Conservation (phyloP, 1,140 invertebrate species). For the Acromyrmex echinatior region DNA sequence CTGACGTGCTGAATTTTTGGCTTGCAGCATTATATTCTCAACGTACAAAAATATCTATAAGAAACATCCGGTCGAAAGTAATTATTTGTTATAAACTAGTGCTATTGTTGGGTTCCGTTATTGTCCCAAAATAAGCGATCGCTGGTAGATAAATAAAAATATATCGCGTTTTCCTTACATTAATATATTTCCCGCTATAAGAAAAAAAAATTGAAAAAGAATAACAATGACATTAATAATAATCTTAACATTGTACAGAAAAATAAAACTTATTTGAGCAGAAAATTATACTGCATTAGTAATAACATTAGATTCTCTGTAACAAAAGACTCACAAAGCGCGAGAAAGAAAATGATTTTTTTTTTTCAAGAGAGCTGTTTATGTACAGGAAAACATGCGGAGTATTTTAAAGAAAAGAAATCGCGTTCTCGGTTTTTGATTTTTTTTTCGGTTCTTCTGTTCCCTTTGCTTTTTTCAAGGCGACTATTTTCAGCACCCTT, state of each 20-base stretch:
- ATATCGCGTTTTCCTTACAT: neutral
- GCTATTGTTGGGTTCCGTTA: too few species aligned
- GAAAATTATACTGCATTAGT: neutral
- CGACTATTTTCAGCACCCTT: neutral
- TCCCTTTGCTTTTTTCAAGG: neutral
- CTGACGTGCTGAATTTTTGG: too few species aligned
- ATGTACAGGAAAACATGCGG: neutral
- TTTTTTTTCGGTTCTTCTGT: constrained; percentile 14
- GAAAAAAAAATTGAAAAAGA: too few species aligned
- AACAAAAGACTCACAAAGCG: neutral
- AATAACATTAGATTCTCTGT: neutral
- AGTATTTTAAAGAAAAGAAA: neutral
- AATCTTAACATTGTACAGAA: neutral
- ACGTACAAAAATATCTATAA: too few species aligned
- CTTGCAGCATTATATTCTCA: too few species aligned
- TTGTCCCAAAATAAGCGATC: too few species aligned
- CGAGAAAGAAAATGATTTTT: neutral
- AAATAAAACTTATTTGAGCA: neutral
- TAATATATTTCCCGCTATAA: neutral
- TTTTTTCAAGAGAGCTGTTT: neutral
- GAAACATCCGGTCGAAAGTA: too few species aligned
- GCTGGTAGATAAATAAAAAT: neutral
- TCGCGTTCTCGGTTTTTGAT: neutral
- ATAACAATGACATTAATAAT: neutral
- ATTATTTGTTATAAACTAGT: too few species aligned